These are phyloP conservation scores for Zoanthus sansibaricus DNA, from an alignment of 92 coral and sea anemone species.

Conservation along the genomic window DNA sequence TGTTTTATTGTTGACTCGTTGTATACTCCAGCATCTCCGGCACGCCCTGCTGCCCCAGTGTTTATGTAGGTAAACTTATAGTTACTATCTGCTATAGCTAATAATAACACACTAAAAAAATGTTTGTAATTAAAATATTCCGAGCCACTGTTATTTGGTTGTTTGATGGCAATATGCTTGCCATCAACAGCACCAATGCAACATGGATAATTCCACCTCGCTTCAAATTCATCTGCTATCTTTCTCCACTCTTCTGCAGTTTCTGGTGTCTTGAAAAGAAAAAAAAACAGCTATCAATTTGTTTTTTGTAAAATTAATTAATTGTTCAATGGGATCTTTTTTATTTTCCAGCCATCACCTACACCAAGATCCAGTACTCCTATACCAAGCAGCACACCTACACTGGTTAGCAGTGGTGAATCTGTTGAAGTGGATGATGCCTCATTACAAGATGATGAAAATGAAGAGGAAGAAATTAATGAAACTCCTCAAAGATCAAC, in stretches of 20 bases:
- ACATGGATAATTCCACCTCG: slow-evolving; percentile 13
- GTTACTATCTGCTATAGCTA: background rate
- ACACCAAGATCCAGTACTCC: too few species aligned
- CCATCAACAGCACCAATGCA: slow-evolving; percentile 14
- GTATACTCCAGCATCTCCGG: slow-evolving; percentile 15
- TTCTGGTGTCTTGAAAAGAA: background rate
- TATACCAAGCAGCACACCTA: too few species aligned
- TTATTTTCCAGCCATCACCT: too few species aligned
- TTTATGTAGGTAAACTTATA: background rate
- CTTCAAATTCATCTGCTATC: slow-evolving; percentile 5
- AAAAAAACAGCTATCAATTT: too few species aligned
- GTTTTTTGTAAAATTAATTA: too few species aligned
- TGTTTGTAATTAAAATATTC: slow-evolving; percentile 21
- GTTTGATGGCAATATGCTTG: slow-evolving; percentile 14
- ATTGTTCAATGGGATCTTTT: too few species aligned
- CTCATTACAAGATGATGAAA: too few species aligned
- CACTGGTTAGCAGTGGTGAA: too few species aligned
- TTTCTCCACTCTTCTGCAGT: background rate
- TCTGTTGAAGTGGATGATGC: too few species aligned
- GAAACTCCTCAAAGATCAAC: too few species aligned
- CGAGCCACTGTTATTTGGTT: slow-evolving; percentile 8
- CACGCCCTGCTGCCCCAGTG: slow-evolving; percentile 12
- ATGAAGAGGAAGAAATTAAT: too few species aligned
- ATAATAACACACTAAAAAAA: background rate
- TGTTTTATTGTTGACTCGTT: background rate